Conservation (phyloP, 1,140 invertebrate species). For the Akabosia matsudoensis region DNA sequence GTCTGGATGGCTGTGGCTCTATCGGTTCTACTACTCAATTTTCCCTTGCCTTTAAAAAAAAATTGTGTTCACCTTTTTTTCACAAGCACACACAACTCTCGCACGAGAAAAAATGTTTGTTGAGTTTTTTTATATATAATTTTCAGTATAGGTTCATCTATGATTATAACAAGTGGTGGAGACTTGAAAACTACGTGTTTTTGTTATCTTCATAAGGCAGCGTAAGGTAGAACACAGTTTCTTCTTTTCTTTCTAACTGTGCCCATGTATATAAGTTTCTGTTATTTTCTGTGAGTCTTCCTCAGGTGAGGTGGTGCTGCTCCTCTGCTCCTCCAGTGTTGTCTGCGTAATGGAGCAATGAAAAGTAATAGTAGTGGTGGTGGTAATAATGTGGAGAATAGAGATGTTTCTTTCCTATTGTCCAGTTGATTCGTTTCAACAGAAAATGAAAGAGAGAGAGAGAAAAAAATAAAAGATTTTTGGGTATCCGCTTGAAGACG, state of each 20-base stretch:
- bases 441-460: not conserved
- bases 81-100: not conserved
- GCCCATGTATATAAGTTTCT: not conserved
- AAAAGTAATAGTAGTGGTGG: too few species aligned
- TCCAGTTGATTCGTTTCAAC: conserved; percentile 15
- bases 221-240: too few species aligned
- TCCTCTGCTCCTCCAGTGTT: not conserved
- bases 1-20: too few species aligned
- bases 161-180: too few species aligned
- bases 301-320: not conserved
- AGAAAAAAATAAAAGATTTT: not conserved
- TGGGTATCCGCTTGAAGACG: not conserved
- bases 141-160: too few species aligned
- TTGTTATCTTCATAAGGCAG: too few species aligned
- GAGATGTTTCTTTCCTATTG: not conserved
- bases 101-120: not conserved
- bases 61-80: not conserved
- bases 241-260: too few species aligned
- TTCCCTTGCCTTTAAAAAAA: conserved; percentile 2
- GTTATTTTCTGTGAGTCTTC: not conserved
- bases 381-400: not conserved
- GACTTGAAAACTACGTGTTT: too few species aligned
- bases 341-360: not conserved
- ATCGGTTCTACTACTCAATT: not conserved
- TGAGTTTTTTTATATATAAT: too few species aligned